Evolutionary conservation across 1,140 invertebrate genomes (phyloP), one percentile per base, ranked within the genome.

Genomic region (Scaptomyza pallida): DNA sequence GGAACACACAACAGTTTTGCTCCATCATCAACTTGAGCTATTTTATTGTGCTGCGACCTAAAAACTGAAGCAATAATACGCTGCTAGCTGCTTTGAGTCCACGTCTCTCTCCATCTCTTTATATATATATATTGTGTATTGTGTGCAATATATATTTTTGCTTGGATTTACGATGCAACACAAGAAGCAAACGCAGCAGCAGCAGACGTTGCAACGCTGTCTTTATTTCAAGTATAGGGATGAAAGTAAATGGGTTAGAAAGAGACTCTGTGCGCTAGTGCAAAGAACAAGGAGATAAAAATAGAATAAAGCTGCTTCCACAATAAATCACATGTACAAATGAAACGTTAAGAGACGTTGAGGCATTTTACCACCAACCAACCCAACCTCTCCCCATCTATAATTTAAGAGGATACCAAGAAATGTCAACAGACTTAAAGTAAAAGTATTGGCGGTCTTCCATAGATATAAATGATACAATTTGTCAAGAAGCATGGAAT

Each of bases 41-140:
- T 86, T 88, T 86, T 81, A 86, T 86, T 86, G 82, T 64, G 44
- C 37, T 71, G 77, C 80, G 72, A 70, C 71, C 74, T 63, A 60
- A 83, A 78, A 75, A 79, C 75, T 75, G 64, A 85, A 78, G 82
- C 81, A 88, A 86, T 86, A 86, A 86, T 86, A 88, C 82, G 82
- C 81, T 86, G 82, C 81, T 86, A 75, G 65, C 81, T 86, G 76
- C 68, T 77, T 74, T 9, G 26, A 19, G 16, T 57, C 43, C 19
- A 61, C 64, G 26, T 54, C 50, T 55, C 23, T 40, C 67, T 33
- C 23, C n/a, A 69, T 62, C 54, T 62, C 40, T 62, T 62, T 63
- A 30, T 74, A 68, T 72, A 71, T 55, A 70, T 63, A 45, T 74
- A 72, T 75, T 71, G 70, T 75, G 74, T 57, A 67, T 23, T 60